These are phyloP conservation scores for Polyodon spathula DNA, from an alignment of 2,113 vertebrate genomes.

Conservation along the genomic window DNA sequence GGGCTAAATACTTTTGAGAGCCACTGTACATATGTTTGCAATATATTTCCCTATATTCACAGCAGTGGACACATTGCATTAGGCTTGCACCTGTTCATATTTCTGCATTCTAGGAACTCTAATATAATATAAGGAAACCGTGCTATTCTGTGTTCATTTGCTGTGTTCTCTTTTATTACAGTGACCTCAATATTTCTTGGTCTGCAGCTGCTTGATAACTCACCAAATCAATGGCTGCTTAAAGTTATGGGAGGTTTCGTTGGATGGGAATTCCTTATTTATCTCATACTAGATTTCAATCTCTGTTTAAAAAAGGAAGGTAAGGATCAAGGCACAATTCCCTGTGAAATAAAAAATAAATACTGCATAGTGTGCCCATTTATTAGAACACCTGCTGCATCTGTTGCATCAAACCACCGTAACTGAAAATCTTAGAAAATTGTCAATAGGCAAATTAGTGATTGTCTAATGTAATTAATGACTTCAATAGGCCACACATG, in stretches of 20 bases:
- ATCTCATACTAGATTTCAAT: conserved; percentile 33
- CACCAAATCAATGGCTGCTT: conserved; percentile 37
- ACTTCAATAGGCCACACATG: too few relatives aligned
- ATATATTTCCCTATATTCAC: too few relatives aligned
- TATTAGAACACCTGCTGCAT: too few relatives aligned
- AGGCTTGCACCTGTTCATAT: neutral
- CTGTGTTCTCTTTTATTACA: conserved; percentile 20
- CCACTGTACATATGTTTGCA: too few relatives aligned
- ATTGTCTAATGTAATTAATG: too few relatives aligned
- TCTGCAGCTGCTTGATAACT: conserved; percentile 36
- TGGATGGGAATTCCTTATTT: conserved; percentile 49
- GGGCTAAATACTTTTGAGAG: too few relatives aligned
- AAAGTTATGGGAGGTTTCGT: conserved; percentile 60
- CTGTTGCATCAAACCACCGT: too few relatives aligned
- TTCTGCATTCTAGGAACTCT: neutral
- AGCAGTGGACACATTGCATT: too few relatives aligned
- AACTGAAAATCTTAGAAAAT: too few relatives aligned
- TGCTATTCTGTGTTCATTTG: neutral
- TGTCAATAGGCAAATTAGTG: too few relatives aligned
- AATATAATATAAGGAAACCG: neutral
- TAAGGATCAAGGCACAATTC: conserved; percentile 7
- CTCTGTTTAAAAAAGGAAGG: conserved; percentile 22
- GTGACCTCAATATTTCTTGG: conserved; percentile 60
- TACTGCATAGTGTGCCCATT: neutral
- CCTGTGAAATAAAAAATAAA: neutral